Percentiles rank a stretch among this genome's conserved stretches.
Conservation (phyloP, 1,140 invertebrate species). For the Monochamus saltuarius region DNA sequence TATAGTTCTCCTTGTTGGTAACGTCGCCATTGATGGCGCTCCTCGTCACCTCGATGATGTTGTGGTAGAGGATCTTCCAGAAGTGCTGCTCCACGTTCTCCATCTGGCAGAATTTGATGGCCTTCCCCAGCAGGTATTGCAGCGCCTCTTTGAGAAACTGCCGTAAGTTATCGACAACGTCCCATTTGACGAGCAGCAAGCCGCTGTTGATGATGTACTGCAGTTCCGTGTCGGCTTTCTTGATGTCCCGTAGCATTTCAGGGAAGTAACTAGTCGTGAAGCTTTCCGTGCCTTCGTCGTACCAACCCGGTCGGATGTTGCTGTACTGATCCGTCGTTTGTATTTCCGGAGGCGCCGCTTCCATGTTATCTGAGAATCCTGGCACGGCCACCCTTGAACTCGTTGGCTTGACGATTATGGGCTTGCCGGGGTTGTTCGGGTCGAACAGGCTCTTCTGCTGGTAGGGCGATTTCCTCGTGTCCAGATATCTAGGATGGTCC, state of each 20-base stretch:
- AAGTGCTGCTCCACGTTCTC: constrained; percentile 89
- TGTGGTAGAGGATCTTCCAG: constrained; percentile 91
- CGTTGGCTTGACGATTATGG: constrained; percentile 62
- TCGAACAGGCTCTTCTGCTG: constrained; percentile 63
- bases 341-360: constrained; percentile 35
- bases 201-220: constrained; percentile 57
- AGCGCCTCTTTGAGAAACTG: constrained; percentile 70
- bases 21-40: constrained; percentile 58
- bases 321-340: constrained; percentile 55
- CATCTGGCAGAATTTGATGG: constrained; percentile 84
- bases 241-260: constrained; percentile 58
- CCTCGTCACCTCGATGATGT: constrained; percentile 81
- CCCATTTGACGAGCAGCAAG: constrained; percentile 53
- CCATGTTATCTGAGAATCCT: constrained; percentile 43
- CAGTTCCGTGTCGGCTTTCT: constrained; percentile 58
- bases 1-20: constrained; percentile 61
- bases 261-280: constrained; percentile 57
- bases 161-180: constrained; percentile 55
- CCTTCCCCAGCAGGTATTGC: constrained; percentile 71
- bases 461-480: constrained; percentile 23
- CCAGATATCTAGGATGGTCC: constrained; percentile 31
- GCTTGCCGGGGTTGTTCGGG: constrained; percentile 70
- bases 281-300: constrained; percentile 58
- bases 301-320: constrained; percentile 56
- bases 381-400: constrained; percentile 49